Conservation (phyloP, 2,113 vertebrate species). For the Odocoileus hemionus region DNA sequence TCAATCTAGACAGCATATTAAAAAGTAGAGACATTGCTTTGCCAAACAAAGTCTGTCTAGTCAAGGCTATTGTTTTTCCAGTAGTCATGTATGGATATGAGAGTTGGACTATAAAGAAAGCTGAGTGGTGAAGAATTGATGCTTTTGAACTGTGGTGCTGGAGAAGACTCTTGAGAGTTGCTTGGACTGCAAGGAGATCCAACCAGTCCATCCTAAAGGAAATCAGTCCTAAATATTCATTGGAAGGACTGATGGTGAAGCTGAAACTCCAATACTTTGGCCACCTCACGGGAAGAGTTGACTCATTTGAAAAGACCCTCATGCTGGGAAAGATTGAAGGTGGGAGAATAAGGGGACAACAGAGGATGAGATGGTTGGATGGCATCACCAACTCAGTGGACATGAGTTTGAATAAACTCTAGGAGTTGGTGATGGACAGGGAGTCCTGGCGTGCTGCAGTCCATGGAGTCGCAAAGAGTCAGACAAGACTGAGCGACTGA, state of each 20-base stretch:
- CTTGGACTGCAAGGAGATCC: neutral
- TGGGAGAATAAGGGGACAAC: fast-evolving
- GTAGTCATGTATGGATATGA: neutral
- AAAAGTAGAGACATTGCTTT: neutral
- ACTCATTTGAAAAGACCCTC: neutral
- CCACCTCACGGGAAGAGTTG: neutral
- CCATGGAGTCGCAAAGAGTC: neutral
- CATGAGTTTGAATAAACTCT: neutral
- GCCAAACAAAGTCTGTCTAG: neutral
- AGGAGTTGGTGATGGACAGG: neutral
- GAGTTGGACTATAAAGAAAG: neutral
- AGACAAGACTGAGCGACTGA: neutral
- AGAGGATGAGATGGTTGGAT: neutral
- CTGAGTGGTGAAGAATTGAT: neutral
- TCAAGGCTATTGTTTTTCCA: neutral
- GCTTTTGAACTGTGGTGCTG: neutral
- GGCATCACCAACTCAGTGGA: neutral
- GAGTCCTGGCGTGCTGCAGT: neutral
- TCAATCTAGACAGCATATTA: neutral
- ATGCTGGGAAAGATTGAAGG: neutral
- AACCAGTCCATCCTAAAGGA: neutral
- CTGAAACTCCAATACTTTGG: neutral
- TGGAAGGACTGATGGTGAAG: neutral
- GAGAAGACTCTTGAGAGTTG: neutral
- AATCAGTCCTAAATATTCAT: neutral